phyloP scores from a whole-genome alignment of 2,113 vertebrate species.

The Vombatus ursinus region DNA sequence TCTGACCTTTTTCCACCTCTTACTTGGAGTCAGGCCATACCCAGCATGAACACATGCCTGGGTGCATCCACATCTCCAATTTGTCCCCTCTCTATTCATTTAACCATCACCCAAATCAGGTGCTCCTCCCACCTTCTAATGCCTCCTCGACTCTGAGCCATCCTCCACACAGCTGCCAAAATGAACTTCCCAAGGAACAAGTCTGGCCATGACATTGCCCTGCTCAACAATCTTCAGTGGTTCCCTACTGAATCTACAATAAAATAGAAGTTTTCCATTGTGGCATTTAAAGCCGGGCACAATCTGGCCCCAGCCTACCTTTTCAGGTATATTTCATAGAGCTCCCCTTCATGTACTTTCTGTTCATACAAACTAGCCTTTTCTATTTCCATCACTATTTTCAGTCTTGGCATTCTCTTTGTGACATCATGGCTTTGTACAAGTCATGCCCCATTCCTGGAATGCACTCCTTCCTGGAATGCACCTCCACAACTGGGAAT shows the following conservation, averaged over 20 bases:
- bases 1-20: background rate
- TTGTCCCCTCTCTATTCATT: background rate
- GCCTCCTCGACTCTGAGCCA: background rate
- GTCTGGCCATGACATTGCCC: background rate
- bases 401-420: background rate
- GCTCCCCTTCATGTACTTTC: background rate
- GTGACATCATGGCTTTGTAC: background rate
- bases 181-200: background rate
- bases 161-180: background rate
- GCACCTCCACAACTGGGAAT: background rate
- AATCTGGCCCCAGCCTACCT: background rate
- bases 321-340: background rate
- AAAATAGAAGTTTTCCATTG: background rate
- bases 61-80: background rate
- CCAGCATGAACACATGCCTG: background rate
- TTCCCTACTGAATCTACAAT: background rate
- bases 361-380: background rate
- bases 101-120: too few relatives aligned
- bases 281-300: background rate
- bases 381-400: background rate
- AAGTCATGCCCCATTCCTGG: background rate
- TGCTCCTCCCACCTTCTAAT: background rate
- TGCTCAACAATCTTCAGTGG: background rate
- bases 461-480: background rate
- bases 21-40: background rate